phyloP scores from a whole-genome alignment of 2,113 vertebrate species.

The Aramus guarauna region DNA sequence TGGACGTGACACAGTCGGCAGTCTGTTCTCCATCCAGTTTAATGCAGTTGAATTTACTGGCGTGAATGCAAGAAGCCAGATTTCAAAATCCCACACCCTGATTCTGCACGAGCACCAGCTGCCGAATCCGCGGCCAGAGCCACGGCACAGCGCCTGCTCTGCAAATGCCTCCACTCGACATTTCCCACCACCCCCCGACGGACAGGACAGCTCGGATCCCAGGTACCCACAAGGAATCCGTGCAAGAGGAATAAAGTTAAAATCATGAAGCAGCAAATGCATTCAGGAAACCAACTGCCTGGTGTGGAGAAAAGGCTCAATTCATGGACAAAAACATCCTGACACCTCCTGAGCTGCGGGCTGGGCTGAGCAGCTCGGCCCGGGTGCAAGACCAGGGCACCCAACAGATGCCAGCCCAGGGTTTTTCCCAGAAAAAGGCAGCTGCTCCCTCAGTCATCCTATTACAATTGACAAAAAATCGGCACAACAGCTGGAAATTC shows the following conservation, averaged over 20 bases:
- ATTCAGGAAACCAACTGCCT: background rate
- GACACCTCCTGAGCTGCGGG: background rate
- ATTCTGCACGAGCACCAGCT: background rate
- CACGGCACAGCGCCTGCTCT: background rate
- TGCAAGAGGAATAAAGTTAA: background rate
- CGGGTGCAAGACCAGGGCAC: background rate
- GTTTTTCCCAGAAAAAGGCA: background rate
- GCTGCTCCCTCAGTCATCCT: background rate
- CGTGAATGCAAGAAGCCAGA: background rate
- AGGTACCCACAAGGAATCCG: background rate
- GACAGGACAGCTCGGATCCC: background rate
- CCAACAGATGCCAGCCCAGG: background rate
- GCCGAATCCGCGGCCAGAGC: accelerated
- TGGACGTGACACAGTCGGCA: background rate
- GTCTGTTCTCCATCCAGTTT: background rate
- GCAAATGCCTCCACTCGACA: background rate
- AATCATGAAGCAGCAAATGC: background rate
- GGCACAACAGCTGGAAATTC: conserved; percentile 28
- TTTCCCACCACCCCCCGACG: accelerated
- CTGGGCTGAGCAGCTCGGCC: background rate
- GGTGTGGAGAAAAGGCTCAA: background rate
- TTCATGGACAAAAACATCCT: background rate
- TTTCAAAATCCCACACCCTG: background rate
- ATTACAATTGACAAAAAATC: background rate
- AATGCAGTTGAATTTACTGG: background rate